Evolutionary conservation across 2,797 vertebrate species (phyloP).

Genomic region (Notamacropus eugenii): DNA sequence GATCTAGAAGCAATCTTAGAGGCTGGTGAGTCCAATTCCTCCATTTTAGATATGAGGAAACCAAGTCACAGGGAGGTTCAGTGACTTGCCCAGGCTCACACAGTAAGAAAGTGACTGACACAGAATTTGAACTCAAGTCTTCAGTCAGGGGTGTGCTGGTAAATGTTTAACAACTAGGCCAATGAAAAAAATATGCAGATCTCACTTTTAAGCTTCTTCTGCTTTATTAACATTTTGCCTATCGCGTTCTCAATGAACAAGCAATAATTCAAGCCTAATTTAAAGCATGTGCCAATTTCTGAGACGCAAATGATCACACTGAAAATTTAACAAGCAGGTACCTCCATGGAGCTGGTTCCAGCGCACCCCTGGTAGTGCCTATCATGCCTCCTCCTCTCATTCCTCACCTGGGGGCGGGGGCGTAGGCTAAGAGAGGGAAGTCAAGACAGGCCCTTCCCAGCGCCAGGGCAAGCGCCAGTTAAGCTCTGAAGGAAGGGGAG

Average conservation of each 20-base stretch:
- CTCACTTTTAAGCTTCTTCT: not conserved
- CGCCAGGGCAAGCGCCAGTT: not conserved
- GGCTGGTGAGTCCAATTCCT: not conserved
- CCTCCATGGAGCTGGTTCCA: not conserved
- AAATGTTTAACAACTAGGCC: not conserved
- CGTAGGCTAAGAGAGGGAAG: not conserved
- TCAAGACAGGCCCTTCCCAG: not conserved
- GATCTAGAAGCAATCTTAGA: not conserved
- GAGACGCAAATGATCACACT: not conserved
- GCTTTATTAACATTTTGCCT: not conserved
- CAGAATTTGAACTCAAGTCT: not conserved
- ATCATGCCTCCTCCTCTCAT: not conserved
- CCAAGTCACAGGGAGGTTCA: not conserved
- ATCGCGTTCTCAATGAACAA: not conserved
- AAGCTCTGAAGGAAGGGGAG: not conserved
- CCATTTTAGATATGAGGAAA: not conserved
- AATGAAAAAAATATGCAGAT: not conserved
- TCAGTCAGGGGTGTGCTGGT: not conserved
- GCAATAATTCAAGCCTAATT: not conserved
- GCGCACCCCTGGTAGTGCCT: not conserved
- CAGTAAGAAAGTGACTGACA: not conserved
- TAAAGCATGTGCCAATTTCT: not conserved
- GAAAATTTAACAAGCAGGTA: not conserved
- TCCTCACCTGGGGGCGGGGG: not conserved
- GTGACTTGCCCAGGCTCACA: not conserved